Evolutionary conservation across 2,888 invertebrate species (phyloP).

Genomic region (Adineta ricciae): DNA sequence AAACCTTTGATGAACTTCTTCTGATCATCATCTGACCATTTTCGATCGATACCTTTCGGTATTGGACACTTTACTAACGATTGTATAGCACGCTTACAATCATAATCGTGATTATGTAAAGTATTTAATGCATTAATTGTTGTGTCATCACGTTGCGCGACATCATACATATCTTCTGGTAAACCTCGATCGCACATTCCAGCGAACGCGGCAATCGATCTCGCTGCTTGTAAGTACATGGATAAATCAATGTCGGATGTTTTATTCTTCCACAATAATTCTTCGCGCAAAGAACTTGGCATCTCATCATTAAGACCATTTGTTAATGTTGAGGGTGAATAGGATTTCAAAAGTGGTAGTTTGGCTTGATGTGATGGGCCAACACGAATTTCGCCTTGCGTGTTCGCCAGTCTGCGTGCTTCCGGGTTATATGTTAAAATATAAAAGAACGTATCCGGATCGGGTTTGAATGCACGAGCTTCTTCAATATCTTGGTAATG

Average conservation of each 20-base stretch:
- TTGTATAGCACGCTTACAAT: slow-evolving; percentile 87
- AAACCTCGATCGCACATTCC: slow-evolving; percentile 97
- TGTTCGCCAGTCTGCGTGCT: slow-evolving; percentile 55
- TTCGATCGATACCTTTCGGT: slow-evolving; percentile 95
- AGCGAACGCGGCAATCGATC: slow-evolving; percentile 92
- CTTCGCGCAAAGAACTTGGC: slow-evolving; percentile 18
- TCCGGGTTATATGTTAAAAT: slow-evolving; percentile 55
- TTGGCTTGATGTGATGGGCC: slow-evolving; percentile 56
- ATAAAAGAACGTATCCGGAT: slow-evolving; percentile 54
- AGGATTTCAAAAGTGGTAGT: slow-evolving; percentile 22
- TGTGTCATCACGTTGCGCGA: slow-evolving; percentile 89
- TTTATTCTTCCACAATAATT: slow-evolving; percentile 28
- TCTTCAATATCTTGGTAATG: slow-evolving; percentile 53
- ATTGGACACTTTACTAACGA: slow-evolving; percentile 91
- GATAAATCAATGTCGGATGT: slow-evolving; percentile 31
- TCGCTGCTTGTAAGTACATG: slow-evolving; percentile 36
- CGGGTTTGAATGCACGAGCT: slow-evolving; percentile 50
- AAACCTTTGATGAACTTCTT: slow-evolving; percentile 96
- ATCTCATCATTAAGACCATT: slow-evolving; percentile 19
- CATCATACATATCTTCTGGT: slow-evolving; percentile 88
- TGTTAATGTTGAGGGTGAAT: background rate
- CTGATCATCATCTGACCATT: slow-evolving; percentile 48
- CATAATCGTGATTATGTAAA: slow-evolving; percentile 89
- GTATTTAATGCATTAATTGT: slow-evolving; percentile 76
- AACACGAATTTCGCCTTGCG: slow-evolving; percentile 57